A percentile compares a stretch with the other conserved stretches of the same genome.
Evolutionary conservation across 2,113 vertebrate species (phyloP).

Genomic region (Centropus unirufus): DNA sequence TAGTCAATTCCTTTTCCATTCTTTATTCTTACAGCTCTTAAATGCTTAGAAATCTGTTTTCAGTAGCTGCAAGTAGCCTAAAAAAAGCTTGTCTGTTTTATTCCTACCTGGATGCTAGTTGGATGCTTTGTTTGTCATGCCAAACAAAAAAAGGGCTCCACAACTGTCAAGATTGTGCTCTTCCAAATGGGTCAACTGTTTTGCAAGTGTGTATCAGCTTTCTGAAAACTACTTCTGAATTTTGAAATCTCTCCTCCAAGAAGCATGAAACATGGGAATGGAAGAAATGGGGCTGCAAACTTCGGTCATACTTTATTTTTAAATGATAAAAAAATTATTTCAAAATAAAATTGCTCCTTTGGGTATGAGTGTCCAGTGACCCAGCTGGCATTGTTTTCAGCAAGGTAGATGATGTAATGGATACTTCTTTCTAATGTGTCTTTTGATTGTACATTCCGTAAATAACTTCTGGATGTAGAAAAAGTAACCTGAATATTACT

Average conservation of each 20-base stretch:
- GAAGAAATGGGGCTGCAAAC: neutral
- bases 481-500: neutral
- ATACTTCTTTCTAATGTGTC: neutral
- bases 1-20: slow-evolving; percentile 20
- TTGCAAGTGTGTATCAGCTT: neutral
- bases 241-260: neutral
- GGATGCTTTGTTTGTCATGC: neutral
- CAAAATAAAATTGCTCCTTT: neutral
- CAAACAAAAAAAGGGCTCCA: neutral
- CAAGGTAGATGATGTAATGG: neutral
- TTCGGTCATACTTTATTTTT: neutral
- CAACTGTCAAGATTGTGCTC: neutral
- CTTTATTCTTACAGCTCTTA: slow-evolving; percentile 24
- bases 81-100: neutral
- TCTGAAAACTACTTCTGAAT: neutral
- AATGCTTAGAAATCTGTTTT: neutral
- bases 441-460: neutral
- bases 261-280: neutral
- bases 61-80: neutral
- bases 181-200: slow-evolving; percentile 16
- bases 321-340: neutral
- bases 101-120: slow-evolving; percentile 25
- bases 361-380: neutral
- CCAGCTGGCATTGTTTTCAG: neutral
- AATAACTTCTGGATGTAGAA: neutral